Evolutionary conservation across 2,888 invertebrate genomes (phyloP).

Genomic region (Macaria notata): DNA sequence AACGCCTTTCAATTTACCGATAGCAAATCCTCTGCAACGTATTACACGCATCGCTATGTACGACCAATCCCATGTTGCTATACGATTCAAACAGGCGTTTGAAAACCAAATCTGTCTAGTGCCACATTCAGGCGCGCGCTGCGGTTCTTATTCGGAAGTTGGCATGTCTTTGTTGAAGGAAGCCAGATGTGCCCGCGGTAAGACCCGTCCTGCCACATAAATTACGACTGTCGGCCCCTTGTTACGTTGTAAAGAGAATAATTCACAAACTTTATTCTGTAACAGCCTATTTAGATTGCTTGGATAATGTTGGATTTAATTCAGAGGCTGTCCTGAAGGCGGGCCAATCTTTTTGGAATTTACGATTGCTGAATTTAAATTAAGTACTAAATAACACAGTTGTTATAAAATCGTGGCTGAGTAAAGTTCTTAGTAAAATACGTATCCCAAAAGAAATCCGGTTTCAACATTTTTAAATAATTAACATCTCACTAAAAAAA

Average conservation of each 20-base stretch:
- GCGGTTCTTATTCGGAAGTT: constrained; percentile 36
- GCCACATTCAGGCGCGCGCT: constrained; percentile 26
- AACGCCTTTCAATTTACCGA: constrained; percentile 17
- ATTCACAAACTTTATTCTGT: constrained; percentile 53
- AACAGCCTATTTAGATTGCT: constrained; percentile 47
- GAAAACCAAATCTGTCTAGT: constrained; percentile 25
- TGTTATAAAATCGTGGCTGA: no score
- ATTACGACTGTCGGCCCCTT: constrained; percentile 64
- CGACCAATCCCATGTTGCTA: constrained; percentile 12
- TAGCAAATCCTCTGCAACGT: constrained; percentile 14
- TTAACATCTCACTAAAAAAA: no score
- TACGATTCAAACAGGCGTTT: constrained; percentile 30
- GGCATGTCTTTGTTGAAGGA: constrained; percentile 47
- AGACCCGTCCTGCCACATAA: constrained; percentile 53
- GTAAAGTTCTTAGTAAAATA: no score
- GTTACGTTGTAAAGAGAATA: constrained; percentile 51
- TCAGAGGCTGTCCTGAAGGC: background rate
- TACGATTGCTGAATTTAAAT: no score
- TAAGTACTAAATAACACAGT: no score
- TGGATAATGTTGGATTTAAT: constrained; percentile 36
- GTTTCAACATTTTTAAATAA: no score
- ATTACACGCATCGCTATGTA: constrained; percentile 21
- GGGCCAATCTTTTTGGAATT: no score
- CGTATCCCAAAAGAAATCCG: no score
- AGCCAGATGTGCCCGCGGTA: constrained; percentile 59